Conservation (phyloP, 2,888 invertebrate genomes). For the Metallyticus violacea region DNA sequence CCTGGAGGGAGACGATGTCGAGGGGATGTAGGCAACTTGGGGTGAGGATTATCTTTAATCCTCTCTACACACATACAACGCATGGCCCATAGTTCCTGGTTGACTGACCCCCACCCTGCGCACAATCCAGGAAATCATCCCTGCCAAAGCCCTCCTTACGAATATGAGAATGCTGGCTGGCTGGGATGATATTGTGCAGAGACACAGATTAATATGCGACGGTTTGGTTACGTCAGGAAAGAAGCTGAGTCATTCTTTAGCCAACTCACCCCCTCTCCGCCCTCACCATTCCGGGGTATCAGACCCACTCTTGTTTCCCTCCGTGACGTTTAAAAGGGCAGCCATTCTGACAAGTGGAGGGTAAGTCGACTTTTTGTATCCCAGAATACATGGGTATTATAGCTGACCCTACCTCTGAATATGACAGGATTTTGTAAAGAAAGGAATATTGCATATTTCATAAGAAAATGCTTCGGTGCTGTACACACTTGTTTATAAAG, state of each 20-base stretch:
- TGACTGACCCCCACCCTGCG: conserved; percentile 6
- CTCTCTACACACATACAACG: background rate
- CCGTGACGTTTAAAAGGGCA: background rate
- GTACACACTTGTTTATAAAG: too few species aligned
- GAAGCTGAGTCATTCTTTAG: conserved; percentile 11
- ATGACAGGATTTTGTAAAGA: background rate
- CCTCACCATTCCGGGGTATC: background rate
- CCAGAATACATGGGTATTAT: background rate
- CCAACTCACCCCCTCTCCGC: background rate
- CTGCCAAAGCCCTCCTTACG: background rate
- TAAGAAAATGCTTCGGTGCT: background rate
- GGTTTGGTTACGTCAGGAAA: conserved; percentile 6
- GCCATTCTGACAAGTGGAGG: conserved; percentile 1
- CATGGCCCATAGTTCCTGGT: conserved; percentile 12
- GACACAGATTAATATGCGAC: conserved; percentile 23
- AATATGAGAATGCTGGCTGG: background rate
- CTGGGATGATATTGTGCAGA: background rate
- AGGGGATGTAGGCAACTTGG: background rate
- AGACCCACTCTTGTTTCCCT: too few species aligned
- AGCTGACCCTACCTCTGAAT: background rate
- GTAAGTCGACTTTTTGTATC: background rate
- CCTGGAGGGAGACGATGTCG: background rate
- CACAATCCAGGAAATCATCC: background rate
- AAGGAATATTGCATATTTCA: background rate
- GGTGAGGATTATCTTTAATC: conserved; percentile 14